Percentiles rank a stretch among this genome's conserved stretches.
Conservation (phyloP, 2,113 vertebrate genomes). For the Mus spicilegus region DNA sequence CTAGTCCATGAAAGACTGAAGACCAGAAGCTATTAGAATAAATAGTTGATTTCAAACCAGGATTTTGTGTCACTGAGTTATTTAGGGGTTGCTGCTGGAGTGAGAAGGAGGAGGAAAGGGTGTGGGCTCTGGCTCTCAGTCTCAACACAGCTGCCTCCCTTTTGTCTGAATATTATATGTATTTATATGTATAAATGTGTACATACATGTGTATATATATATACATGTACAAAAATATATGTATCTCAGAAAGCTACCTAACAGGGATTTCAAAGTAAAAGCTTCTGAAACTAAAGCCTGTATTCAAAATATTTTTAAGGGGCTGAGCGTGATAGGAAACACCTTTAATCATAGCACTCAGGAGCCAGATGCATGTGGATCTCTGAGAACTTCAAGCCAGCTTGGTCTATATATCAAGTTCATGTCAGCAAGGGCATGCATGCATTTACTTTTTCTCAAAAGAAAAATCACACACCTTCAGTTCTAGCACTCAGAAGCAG, state of each 20-base stretch:
- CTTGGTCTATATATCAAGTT: neutral
- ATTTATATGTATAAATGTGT: neutral
- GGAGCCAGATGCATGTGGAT: neutral
- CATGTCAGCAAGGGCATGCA: neutral
- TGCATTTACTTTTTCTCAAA: neutral
- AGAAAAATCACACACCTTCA: neutral
- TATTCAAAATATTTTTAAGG: neutral
- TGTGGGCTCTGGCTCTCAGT: neutral
- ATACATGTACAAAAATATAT: neutral
- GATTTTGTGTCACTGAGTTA: neutral
- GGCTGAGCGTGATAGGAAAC: neutral
- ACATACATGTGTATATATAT: neutral
- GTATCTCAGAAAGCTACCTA: neutral
- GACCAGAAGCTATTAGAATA: neutral
- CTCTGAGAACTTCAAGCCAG: neutral
- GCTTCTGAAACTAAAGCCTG: neutral
- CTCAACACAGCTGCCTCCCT: neutral
- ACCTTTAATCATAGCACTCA: neutral
- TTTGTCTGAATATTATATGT: constrained; percentile 17
- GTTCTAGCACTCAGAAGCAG: neutral
- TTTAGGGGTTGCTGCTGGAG: neutral
- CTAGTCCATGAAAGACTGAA: neutral
- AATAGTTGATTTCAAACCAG: neutral
- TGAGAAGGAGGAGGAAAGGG: neutral
- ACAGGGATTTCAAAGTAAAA: neutral